Evolutionary conservation across 1,140 invertebrate genomes (phyloP).

Genomic region (Drosophila eugracilis): DNA sequence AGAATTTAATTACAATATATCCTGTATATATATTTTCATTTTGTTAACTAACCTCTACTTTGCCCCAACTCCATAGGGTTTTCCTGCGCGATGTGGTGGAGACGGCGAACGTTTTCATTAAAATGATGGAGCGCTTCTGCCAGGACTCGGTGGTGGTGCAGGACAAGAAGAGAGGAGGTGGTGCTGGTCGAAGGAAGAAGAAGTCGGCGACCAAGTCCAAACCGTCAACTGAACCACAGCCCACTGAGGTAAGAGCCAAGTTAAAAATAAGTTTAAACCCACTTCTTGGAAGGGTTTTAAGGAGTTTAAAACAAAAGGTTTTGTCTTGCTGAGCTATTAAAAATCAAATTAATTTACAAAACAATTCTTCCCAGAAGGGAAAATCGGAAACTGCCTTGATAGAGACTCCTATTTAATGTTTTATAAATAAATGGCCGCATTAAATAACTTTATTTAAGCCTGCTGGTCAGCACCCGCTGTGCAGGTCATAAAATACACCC

Average conservation of each 20-base stretch:
- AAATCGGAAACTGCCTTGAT: not conserved
- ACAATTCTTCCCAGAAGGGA: not conserved
- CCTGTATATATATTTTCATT: constrained; percentile 53
- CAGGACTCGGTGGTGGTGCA: constrained; percentile 91
- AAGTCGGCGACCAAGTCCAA: constrained; percentile 52
- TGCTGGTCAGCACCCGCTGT: constrained; percentile 61
- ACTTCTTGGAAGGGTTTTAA: not conserved
- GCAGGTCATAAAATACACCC: constrained; percentile 71
- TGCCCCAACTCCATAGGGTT: constrained; percentile 86
- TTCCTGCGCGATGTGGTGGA: constrained; percentile 95
- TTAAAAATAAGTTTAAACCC: constrained; percentile 48
- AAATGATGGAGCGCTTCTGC: constrained; percentile 94
- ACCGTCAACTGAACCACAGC: constrained; percentile 42
- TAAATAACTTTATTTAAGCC: constrained; percentile 77
- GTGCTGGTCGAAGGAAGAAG: constrained; percentile 49
- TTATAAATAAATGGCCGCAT: constrained; percentile 76
- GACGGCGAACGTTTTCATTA: constrained; percentile 95
- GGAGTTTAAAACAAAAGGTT: not conserved
- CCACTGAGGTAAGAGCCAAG: constrained; percentile 61
- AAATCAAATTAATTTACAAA: not conserved
- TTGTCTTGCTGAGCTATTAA: too few species aligned
- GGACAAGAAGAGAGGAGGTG: constrained; percentile 85
- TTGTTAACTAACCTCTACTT: constrained; percentile 58
- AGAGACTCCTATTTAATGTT: constrained; percentile 54
- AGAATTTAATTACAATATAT: constrained; percentile 74